These are phyloP conservation scores for Acleris literana DNA, from an alignment of 2,888 invertebrate species.

Conservation along the genomic window DNA sequence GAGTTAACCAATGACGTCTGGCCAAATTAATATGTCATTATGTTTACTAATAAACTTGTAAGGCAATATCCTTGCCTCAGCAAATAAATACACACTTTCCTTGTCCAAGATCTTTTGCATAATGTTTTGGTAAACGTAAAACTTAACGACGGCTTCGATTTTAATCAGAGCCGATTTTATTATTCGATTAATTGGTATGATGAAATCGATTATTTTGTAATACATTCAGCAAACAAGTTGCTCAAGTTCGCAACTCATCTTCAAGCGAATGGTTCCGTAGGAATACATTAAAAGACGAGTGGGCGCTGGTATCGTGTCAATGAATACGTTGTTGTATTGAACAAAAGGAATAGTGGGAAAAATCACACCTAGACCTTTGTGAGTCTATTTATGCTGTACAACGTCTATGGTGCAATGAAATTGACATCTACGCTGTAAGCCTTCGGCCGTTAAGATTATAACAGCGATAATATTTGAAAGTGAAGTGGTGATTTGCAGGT, in stretches of 20 bases:
- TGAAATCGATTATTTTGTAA: slow-evolving; percentile 27
- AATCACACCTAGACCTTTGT: too few relatives aligned
- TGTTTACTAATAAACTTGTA: not conserved
- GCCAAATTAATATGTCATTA: not conserved
- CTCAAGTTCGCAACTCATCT: not conserved
- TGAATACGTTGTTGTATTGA: too few relatives aligned
- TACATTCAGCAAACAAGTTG: slow-evolving; percentile 19
- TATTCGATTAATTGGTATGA: slow-evolving; percentile 18
- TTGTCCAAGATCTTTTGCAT: slow-evolving; percentile 24
- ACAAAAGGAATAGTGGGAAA: too few relatives aligned
- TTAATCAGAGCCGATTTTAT: slow-evolving; percentile 19
- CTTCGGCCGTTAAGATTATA: too few relatives aligned
- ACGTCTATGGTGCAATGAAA: too few relatives aligned
- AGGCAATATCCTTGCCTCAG: slow-evolving; percentile 8
- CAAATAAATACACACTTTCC: slow-evolving; percentile 1
- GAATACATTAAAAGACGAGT: not conserved
- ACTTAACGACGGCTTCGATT: not conserved
- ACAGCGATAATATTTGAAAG: too few relatives aligned
- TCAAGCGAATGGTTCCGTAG: not conserved
- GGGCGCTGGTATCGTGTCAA: too few relatives aligned
- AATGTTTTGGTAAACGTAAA: slow-evolving; percentile 17
- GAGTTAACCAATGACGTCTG: too few relatives aligned
- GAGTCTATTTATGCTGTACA: too few relatives aligned
- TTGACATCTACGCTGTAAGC: too few relatives aligned
- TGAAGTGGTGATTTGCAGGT: too few relatives aligned